Evolutionary conservation across 2,888 invertebrate genomes (phyloP), one percentile per base, ranked within the genome.

Genomic region (Phanerotoma sp.): DNA sequence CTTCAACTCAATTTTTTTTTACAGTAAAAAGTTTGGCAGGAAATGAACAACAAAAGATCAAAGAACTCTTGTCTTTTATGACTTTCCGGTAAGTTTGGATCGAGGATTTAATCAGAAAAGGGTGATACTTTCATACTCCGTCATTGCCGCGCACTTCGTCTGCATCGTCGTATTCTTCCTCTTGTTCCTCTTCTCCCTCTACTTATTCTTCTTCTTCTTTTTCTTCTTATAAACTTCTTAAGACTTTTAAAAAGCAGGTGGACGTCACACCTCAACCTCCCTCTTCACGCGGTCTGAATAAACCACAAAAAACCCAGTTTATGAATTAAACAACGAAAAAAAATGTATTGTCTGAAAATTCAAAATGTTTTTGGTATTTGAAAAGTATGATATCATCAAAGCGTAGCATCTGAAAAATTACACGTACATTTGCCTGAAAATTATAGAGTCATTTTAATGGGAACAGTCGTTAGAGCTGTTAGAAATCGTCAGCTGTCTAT

Each of bases 231-330:
- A 11, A 30, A 11, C 16, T 35, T 35, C 16, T 54, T 51, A 63
- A 65, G 64, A 63, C 59, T 63, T 53, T 41, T 41, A 35, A 48
- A 54, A 62, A 60, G 62, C 70, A 71, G 68, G 69, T 70, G 70
- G 65, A 62, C 67, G 71, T 73, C 68, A 69, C 66, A 70, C 67
- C 61, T 62, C 51, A 61, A 60, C 60, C 55, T 53, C 45, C 60
- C 55, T 53, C 45, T 57, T 40, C 54, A 56, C 56, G 57, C 46
- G 46, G 18, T 50, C 41, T 40, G 45, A 48, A n/a, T n/a, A n/a
- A n/a, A 58, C 56, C 61, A 45, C 59, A 59, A 59, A 61, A 59
- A 54, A 57, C 57, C 55, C 48, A 51, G 51, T 53, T 22, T 20
- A 15, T 46, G 37, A 45, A 9, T 38, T 21, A 45, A 22, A 21